phyloP scores from a whole-genome alignment of 2,888 invertebrate genomes.

The Mycalesis mineus region DNA sequence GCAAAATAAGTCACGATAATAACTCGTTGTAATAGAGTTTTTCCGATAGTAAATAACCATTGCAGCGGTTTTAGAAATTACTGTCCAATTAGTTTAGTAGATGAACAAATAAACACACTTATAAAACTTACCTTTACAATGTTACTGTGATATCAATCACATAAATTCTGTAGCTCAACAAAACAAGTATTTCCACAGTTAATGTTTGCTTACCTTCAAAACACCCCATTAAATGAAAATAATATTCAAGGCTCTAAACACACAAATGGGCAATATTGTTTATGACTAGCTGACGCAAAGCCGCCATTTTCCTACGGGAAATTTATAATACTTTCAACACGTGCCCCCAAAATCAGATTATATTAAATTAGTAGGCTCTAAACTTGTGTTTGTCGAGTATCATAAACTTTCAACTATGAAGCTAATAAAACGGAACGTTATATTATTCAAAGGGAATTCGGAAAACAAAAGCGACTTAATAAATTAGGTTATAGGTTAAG shows the following conservation, averaged over 20 bases:
- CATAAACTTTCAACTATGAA: slow-evolving; percentile 21
- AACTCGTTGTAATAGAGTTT: too few species aligned
- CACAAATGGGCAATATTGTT: slow-evolving; percentile 8
- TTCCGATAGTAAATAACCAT: too few species aligned
- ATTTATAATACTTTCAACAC: slow-evolving; percentile 25
- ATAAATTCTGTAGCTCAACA: too few species aligned
- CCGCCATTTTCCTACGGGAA: slow-evolving; percentile 11
- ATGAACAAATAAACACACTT: too few species aligned
- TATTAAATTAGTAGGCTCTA: slow-evolving; percentile 16
- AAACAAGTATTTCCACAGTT: neutral
- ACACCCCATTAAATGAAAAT: neutral
- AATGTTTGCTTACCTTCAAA: neutral
- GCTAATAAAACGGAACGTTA: slow-evolving; percentile 26
- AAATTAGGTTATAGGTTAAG: slow-evolving; percentile 42
- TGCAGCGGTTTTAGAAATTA: too few species aligned
- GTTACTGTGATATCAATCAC: too few species aligned
- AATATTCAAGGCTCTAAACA: slow-evolving; percentile 8
- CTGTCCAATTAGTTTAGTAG: too few species aligned
- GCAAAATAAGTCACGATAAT: too few species aligned
- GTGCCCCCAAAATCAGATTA: slow-evolving; percentile 21
- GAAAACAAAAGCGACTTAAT: slow-evolving; percentile 55
- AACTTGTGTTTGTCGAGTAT: slow-evolving; percentile 20
- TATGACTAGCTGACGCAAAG: slow-evolving; percentile 9
- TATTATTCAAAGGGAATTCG: slow-evolving; percentile 36
- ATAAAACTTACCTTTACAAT: too few species aligned